phyloP scores from a whole-genome alignment of 2,888 invertebrate species.

The Chrysopilus asiliformis region DNA sequence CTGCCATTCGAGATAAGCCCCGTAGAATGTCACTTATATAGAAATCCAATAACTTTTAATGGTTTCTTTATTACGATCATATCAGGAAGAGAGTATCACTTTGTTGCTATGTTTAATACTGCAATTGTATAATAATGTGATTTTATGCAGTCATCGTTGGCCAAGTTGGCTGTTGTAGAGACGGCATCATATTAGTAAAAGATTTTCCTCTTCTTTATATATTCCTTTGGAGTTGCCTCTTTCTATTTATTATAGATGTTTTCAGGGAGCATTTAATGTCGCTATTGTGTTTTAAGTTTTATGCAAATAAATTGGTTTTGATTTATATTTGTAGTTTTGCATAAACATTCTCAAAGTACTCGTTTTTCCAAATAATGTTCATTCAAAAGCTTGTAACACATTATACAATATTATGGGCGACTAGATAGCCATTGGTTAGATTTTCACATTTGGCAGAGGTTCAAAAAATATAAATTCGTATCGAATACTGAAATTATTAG shows the following conservation, averaged over 20 bases:
- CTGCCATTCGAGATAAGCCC: no score
- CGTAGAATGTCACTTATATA: constrained; percentile 15
- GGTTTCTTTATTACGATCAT: constrained; percentile 16
- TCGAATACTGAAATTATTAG: no score
- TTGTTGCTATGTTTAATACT: constrained; percentile 1
- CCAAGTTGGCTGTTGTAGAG: not conserved
- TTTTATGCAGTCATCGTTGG: not conserved
- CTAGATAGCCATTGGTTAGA: no score
- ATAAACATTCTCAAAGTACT: no score
- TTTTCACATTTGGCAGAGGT: no score
- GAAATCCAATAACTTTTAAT: constrained; percentile 16
- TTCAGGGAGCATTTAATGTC: constrained; percentile 11
- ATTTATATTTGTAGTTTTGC: no score
- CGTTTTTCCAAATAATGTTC: no score
- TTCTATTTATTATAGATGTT: no score
- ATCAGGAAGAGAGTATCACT: constrained; percentile 13
- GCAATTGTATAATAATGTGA: no score
- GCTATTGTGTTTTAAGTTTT: constrained; percentile 11
- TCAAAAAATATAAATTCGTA: no score
- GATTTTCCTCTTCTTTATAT: constrained; percentile 7
- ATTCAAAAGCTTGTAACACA: no score
- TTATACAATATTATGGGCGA: no score
- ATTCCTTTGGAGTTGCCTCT: constrained; percentile 4
- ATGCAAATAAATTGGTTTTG: constrained; percentile 15
- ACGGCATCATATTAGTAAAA: not conserved